Evolutionary conservation across 2,113 vertebrate species (phyloP).

Genomic region (Labeo rohita): DNA sequence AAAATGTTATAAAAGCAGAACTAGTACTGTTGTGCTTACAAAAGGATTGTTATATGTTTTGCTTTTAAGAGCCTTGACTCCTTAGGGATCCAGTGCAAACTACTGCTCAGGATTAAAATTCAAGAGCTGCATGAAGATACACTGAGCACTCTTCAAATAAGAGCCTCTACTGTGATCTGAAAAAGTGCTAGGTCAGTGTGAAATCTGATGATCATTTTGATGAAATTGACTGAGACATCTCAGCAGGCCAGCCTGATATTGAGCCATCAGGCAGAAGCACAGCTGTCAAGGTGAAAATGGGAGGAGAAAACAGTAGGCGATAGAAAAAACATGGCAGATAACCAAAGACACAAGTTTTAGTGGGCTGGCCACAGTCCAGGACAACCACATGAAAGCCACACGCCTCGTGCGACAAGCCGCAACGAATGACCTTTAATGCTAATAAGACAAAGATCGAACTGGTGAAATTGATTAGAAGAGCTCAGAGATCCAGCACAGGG

Average conservation of each 20-base stretch:
- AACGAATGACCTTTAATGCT: constrained; percentile 12
- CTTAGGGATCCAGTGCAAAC: constrained; percentile 8
- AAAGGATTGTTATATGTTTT: constrained; percentile 38
- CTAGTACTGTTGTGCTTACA: neutral
- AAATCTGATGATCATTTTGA: constrained; percentile 33
- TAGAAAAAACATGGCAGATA: constrained; percentile 3
- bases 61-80: neutral
- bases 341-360: constrained; percentile 21
- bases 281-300: constrained; percentile 29
- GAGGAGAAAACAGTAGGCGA: neutral
- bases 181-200: neutral
- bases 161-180: neutral
- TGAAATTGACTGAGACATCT: constrained; percentile 24
- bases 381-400: constrained; percentile 20
- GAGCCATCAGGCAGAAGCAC: constrained; percentile 11
- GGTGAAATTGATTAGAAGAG: constrained; percentile 16
- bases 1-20: neutral
- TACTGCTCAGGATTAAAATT: neutral
- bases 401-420: neutral
- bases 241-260: constrained; percentile 22
- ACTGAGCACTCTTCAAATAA: constrained; percentile 11
- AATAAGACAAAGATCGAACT: neutral
- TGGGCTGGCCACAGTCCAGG: neutral
- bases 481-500: neutral
- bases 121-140: neutral